Base-by-base conservation (phyloP, 2,888 invertebrate species). In the Chrysotoxum bicinctum region DNA sequence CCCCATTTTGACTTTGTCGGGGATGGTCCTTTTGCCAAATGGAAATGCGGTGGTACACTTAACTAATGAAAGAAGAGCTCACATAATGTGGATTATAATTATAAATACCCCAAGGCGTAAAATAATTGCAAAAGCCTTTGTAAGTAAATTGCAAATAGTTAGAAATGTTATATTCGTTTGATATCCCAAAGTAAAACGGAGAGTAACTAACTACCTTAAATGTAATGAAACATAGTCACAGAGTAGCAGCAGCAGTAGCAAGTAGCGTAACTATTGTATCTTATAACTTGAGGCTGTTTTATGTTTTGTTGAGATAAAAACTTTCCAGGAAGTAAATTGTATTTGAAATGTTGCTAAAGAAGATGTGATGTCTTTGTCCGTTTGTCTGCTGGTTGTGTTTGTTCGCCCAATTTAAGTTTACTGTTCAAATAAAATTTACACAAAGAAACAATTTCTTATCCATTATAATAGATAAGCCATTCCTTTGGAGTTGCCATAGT, bases 121-220 rank as follows among this genome's bases (percentile, higher is more conserved):
- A 66, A 66, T 66, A 66, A 66, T 66, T 66, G 66, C 66, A 66
- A 66, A 66, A 66, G 50, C 66, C 66, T 66, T 66, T 66, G 66
- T 66, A 66, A 50, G 50, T 66, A 50, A 66, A 66, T 66, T 66
- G 66, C 66, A 66, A 66, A 50, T 78, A 78, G 70, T 70, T 76
- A 58, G 66, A 43, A 60, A 77, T 77, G 54, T 62, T 54, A 68
- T 35, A 45, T 79, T 75, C 74, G 40, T 81, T 75, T 81, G 64
- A 75, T 69, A 68, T 66, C 19, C 48, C 30, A 69, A 40, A 56
- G 64, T 64, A 56, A 54, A 50, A 80, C 62, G 74, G 66, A 73
- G 74, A 73, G 74, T 69, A 68, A 52, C 80, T 50, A 62, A 23
- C 50, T 50, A 62, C 32, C 50, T 50, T 35, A 66, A 66, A 66